Conservation (phyloP, 2,113 vertebrate species). For the Beaufortia kweichowensis region DNA sequence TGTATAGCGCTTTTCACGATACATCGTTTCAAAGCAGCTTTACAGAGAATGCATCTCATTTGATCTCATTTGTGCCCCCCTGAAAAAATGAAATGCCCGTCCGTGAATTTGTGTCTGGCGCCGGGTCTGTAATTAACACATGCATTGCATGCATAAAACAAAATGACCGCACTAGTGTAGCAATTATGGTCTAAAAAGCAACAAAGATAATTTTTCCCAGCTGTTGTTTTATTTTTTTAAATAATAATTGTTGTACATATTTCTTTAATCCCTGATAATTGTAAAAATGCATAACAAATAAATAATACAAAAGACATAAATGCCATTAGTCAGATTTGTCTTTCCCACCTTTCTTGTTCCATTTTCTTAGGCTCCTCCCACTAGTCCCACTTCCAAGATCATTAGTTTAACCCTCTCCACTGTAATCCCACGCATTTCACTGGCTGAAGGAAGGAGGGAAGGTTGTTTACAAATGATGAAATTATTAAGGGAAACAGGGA, state of each 20-base stretch:
- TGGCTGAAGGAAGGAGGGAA: background rate
- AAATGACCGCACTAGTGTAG: too few species aligned
- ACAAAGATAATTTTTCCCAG: too few species aligned
- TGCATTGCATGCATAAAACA: too few species aligned
- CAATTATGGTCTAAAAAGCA: too few species aligned
- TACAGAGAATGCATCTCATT: too few species aligned
- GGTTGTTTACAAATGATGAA: slow-evolving; percentile 21
- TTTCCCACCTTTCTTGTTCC: background rate
- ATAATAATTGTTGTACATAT: background rate
- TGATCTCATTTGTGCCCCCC: too few species aligned
- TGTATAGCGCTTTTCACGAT: too few species aligned
- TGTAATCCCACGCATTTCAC: slow-evolving; percentile 18
- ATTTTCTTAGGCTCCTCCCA: slow-evolving; percentile 28
- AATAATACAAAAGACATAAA: background rate
- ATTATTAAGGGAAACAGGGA: slow-evolving; percentile 17
- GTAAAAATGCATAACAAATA: background rate
- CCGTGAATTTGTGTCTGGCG: too few species aligned
- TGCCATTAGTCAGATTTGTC: slow-evolving; percentile 1
- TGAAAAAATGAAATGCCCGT: too few species aligned
- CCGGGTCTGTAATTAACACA: too few species aligned
- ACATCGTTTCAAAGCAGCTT: too few species aligned
- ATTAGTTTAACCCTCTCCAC: slow-evolving; percentile 23
- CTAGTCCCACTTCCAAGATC: slow-evolving; percentile 32
- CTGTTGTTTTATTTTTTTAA: background rate
- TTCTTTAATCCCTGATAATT: background rate